Evolutionary conservation across 2,113 vertebrate species (phyloP).

Genomic region (Cyanistes caeruleus): DNA sequence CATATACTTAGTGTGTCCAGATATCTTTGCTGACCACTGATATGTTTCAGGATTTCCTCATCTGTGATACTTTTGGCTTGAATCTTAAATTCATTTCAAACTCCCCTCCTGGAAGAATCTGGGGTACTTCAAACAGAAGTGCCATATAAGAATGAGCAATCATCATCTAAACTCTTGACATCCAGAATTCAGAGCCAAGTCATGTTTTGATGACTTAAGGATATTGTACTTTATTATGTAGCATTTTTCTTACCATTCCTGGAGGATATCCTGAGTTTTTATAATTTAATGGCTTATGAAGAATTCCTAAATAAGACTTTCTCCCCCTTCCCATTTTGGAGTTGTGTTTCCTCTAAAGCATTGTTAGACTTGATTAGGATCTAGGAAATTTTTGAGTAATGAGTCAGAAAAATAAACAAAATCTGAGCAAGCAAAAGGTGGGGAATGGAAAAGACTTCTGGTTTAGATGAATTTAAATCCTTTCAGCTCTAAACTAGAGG

Average conservation of each 20-base stretch:
- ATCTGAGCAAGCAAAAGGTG: background rate
- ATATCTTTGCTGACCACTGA: background rate
- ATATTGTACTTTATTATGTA: background rate
- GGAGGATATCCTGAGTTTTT: conserved; percentile 2
- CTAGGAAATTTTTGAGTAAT: background rate
- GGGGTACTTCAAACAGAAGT: background rate
- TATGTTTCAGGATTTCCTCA: background rate
- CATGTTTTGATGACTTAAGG: background rate
- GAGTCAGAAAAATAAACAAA: conserved; percentile 30
- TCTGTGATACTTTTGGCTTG: background rate
- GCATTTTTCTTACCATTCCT: background rate
- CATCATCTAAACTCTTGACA: background rate
- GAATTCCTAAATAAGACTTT: background rate
- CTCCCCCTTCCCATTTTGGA: background rate
- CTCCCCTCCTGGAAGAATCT: background rate
- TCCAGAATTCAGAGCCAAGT: background rate
- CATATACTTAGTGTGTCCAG: fast-evolving
- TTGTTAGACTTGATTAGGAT: conserved; percentile 42
- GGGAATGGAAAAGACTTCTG: background rate
- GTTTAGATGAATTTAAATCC: background rate
- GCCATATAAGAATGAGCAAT: background rate
- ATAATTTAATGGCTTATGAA: background rate
- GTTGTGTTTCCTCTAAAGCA: background rate
- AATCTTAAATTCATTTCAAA: background rate
- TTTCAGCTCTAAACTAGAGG: background rate